These are phyloP conservation scores for Halcyon smyrnensis DNA, from an alignment of 2,797 vertebrate species.

Conservation along the genomic window DNA sequence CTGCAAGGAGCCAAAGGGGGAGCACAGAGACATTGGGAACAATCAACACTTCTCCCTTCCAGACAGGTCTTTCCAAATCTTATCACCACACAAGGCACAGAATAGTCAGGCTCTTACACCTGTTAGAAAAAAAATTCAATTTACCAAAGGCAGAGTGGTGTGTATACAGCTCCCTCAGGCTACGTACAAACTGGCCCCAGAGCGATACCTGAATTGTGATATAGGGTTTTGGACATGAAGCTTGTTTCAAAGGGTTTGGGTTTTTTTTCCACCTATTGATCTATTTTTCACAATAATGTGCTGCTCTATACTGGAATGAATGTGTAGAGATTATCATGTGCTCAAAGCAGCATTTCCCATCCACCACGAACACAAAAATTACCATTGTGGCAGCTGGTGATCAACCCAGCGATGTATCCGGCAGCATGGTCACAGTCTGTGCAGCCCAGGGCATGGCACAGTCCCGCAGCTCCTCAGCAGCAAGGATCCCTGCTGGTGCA, in stretches of 20 bases:
- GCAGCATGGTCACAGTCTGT: background rate
- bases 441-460: rapidly evolving
- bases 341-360: background rate
- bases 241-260: background rate
- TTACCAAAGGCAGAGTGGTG: background rate
- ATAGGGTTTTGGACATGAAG: background rate
- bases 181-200: background rate
- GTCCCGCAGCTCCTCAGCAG: rapidly evolving
- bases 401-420: rapidly evolving
- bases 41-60: too few species aligned
- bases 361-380: background rate
- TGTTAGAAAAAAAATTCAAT: background rate
- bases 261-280: background rate
- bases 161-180: background rate
- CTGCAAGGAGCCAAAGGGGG: too few species aligned
- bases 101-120: too few species aligned
- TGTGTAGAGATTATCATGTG: background rate
- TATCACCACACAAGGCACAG: too few species aligned
- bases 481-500: rapidly evolving
- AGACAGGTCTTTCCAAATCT: too few species aligned
- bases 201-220: background rate
- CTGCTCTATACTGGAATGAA: background rate
- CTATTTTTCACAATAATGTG: background rate
- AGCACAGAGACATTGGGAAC: too few species aligned
- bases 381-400: rapidly evolving